A percentile compares a stretch with the other conserved stretches of the same genome.
phyloP scores from a whole-genome alignment of 37 sponge, comb jelly and placozoan genomes.

The Ianthella basta region DNA sequence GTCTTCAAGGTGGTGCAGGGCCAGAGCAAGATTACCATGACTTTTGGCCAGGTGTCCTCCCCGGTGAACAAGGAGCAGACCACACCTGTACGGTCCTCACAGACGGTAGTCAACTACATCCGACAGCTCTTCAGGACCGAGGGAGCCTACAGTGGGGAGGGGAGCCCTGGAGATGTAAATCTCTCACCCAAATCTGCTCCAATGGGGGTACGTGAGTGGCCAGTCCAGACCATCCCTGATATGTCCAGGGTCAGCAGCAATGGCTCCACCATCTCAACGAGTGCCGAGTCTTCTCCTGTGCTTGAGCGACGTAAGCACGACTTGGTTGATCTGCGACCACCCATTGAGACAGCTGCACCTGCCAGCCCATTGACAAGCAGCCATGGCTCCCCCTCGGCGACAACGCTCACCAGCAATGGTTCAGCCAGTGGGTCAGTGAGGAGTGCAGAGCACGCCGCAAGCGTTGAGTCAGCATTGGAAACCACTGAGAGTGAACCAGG shows the following conservation, averaged over 20 bases:
- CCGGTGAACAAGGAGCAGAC: slow-evolving; percentile 5
- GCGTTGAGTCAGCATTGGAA: too few relatives aligned
- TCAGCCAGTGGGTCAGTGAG: too few relatives aligned
- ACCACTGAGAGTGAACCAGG: too few relatives aligned
- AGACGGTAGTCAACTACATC: slow-evolving; percentile 59
- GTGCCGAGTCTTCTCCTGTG: neutral
- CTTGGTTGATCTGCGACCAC: slow-evolving; percentile 66
- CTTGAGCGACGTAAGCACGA: slow-evolving; percentile 27
- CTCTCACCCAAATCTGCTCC: too few relatives aligned
- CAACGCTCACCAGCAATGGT: too few relatives aligned
- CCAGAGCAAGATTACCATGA: slow-evolving; percentile 25
- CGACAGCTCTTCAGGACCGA: slow-evolving; percentile 43
- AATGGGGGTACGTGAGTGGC: too few relatives aligned
- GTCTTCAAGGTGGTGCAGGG: slow-evolving; percentile 60
- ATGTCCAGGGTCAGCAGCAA: neutral
- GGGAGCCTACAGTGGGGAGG: neutral
- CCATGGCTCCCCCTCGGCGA: too few relatives aligned
- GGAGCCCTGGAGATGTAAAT: too few relatives aligned
- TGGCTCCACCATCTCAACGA: neutral
- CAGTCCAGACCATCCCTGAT: neutral
- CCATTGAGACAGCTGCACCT: neutral
- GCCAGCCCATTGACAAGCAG: too few relatives aligned
- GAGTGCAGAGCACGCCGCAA: too few relatives aligned
- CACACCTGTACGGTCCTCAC: slow-evolving; percentile 37
- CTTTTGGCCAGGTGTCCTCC: slow-evolving; percentile 40